Conservation (phyloP, 2,797 vertebrate genomes). For the Borostomias antarcticus region DNA sequence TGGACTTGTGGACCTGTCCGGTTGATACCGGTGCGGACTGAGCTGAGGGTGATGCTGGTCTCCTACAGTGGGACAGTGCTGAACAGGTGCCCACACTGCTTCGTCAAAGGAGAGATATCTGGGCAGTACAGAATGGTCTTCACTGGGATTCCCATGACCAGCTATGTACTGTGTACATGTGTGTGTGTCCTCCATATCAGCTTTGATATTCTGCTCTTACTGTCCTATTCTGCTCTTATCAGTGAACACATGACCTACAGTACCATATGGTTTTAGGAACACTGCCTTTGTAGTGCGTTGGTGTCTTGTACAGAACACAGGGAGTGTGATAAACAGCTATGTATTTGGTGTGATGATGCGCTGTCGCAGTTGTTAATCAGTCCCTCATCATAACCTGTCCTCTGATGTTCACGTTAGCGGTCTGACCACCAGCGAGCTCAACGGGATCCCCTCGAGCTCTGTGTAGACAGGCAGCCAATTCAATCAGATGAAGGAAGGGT, state of each 20-base stretch:
- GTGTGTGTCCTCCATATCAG: background rate
- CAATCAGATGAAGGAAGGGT: constrained; percentile 19
- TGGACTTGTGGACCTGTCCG: background rate
- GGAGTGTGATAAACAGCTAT: background rate
- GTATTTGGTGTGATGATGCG: background rate
- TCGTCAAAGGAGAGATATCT: background rate
- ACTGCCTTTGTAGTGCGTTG: background rate
- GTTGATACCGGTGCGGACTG: background rate
- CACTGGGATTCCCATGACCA: no score
- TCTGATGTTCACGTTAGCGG: background rate
- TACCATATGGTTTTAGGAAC: background rate
- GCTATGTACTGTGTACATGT: background rate
- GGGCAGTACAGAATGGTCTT: no score
- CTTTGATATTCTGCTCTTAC: background rate
- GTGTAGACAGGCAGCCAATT: background rate
- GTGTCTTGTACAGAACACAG: background rate
- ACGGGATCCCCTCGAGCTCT: background rate
- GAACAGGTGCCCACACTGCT: constrained; percentile 1
- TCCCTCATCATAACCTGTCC: background rate
- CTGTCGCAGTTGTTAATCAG: background rate
- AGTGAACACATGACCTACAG: background rate
- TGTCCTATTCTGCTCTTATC: background rate
- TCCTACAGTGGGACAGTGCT: background rate
- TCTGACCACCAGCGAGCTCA: background rate
- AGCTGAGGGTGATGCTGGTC: background rate